These are phyloP conservation scores for Lepeophtheirus nordmannii DNA, from an alignment of 2,888 invertebrate species.

Conservation along the genomic window DNA sequence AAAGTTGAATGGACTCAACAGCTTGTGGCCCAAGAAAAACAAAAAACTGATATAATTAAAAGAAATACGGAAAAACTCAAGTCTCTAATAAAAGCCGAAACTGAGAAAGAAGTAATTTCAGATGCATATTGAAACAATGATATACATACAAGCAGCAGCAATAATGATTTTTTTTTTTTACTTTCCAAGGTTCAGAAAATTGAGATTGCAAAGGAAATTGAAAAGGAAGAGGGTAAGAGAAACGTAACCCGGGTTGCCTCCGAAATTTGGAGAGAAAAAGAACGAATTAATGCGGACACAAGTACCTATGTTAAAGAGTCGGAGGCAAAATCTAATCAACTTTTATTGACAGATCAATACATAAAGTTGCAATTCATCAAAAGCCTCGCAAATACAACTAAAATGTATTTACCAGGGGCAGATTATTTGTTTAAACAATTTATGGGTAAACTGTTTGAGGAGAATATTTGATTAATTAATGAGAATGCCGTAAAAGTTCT, in stretches of 20 bases:
- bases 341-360: constrained; percentile 14
- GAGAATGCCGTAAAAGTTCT: no score
- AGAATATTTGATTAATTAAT: no score
- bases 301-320: not conserved
- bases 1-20: constrained; percentile 18
- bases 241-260: constrained; percentile 6
- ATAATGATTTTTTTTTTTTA: no score
- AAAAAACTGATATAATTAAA: constrained; percentile 10
- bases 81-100: constrained; percentile 13
- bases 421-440: not conserved
- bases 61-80: constrained; percentile 16
- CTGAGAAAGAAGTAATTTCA: constrained; percentile 1
- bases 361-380: constrained; percentile 12
- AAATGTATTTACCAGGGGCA: constrained; percentile 15
- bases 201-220: not conserved
- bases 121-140: no score
- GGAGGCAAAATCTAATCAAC: constrained; percentile 8
- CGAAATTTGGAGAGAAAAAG: not conserved
- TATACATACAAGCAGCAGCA: no score
- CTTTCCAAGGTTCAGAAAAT: not conserved
- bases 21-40: constrained; percentile 16
- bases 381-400: constrained; percentile 9
- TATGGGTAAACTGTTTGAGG: not conserved
- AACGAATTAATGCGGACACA: not conserved
- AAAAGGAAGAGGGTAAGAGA: constrained; percentile 9